Evolutionary conservation across 2,888 invertebrate species (phyloP).

Genomic region (Therioaphis trifolii): DNA sequence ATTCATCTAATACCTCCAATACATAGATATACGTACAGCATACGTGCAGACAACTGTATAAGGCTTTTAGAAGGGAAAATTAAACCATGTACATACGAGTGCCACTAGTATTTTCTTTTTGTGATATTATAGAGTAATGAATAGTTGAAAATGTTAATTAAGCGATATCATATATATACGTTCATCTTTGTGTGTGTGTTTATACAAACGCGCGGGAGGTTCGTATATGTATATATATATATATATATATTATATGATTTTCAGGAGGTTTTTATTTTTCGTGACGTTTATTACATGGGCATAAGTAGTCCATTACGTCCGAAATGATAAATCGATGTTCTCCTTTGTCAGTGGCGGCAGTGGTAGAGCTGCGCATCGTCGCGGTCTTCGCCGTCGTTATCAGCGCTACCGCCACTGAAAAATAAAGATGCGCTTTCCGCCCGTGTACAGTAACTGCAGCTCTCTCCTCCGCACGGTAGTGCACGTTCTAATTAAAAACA

Average conservation of each 20-base stretch:
- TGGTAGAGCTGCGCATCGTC: not conserved
- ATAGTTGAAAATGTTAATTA: slow-evolving; percentile 51
- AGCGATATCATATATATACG: slow-evolving; percentile 27
- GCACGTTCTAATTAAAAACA: slow-evolving; percentile 35
- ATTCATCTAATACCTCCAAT: too few relatives aligned
- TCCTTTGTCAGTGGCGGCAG: slow-evolving; percentile 41
- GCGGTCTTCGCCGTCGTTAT: slow-evolving; percentile 14
- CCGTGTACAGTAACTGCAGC: not conserved
- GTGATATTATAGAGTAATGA: slow-evolving; percentile 15
- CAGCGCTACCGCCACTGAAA: not conserved
- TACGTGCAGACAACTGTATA: too few relatives aligned
- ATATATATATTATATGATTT: slow-evolving; percentile 10
- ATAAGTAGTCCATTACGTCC: slow-evolving; percentile 59
- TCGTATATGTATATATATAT: not conserved
- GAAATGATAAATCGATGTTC: slow-evolving; percentile 59
- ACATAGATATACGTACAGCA: too few relatives aligned
- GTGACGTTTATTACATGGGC: slow-evolving; percentile 50
- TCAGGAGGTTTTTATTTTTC: slow-evolving; percentile 41
- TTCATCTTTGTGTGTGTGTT: not conserved
- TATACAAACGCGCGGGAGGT: not conserved
- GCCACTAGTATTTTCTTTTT: slow-evolving; percentile 40
- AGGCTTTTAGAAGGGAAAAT: slow-evolving; percentile 7
- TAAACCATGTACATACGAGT: slow-evolving; percentile 21
- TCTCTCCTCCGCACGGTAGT: not conserved
- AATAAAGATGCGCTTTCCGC: not conserved